Conservation (phyloP, 2,113 vertebrate genomes). For the Mus pahari region DNA sequence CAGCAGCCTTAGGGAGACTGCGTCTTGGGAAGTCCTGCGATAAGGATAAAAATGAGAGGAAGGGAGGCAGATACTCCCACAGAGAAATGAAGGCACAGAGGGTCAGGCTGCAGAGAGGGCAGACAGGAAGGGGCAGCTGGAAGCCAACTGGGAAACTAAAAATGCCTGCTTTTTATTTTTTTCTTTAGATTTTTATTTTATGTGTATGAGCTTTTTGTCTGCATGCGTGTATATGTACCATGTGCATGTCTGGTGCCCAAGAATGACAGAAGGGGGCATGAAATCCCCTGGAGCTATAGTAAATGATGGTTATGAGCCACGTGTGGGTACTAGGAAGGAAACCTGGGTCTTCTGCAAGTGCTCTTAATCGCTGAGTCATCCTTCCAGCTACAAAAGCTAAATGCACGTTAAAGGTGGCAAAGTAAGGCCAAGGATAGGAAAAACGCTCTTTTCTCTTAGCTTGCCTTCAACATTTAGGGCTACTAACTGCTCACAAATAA, state of each 20-base stretch:
- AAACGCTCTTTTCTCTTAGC: slow-evolving; percentile 28
- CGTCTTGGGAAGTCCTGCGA: background rate
- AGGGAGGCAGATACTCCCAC: background rate
- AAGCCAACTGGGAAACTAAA: background rate
- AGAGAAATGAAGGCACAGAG: background rate
- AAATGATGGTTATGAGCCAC: background rate
- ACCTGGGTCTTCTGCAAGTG: background rate
- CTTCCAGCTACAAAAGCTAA: background rate
- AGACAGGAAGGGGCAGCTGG: background rate
- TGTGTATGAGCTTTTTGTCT: background rate
- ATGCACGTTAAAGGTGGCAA: slow-evolving; percentile 11
- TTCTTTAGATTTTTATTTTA: background rate
- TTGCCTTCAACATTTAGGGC: background rate
- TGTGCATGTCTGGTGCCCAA: background rate
- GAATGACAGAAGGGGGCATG: background rate
- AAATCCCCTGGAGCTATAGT: background rate
- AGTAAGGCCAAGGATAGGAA: slow-evolving; percentile 35
- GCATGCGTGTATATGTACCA: background rate
- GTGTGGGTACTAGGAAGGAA: background rate
- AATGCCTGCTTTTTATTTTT: background rate
- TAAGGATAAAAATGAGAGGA: background rate
- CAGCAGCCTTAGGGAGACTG: background rate
- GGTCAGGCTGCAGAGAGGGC: background rate
- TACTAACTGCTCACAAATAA: slow-evolving; percentile 41
- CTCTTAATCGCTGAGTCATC: background rate